phyloP scores from a whole-genome alignment of 1,140 invertebrate genomes.

The Berghia stephanieae region DNA sequence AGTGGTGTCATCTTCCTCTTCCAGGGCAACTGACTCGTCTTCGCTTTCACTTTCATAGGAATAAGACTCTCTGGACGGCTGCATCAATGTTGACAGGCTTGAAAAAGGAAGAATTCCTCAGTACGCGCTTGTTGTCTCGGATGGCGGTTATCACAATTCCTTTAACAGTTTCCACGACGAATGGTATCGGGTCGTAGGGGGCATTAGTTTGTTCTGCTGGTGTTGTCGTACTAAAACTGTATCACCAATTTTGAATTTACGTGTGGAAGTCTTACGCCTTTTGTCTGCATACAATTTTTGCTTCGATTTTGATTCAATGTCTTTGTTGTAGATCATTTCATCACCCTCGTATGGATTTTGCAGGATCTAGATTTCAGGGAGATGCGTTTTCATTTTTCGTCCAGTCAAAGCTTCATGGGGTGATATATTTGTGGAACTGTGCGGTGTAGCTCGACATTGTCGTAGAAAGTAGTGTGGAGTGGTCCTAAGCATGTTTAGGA shows the following conservation, averaged over 20 bases:
- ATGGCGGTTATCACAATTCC: slow-evolving; percentile 39
- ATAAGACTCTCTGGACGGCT: no score
- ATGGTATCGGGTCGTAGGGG: slow-evolving; percentile 33
- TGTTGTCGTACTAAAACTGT: slow-evolving; percentile 37
- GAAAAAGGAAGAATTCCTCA: slow-evolving; percentile 38
- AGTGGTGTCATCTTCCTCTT: no score
- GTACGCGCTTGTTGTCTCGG: slow-evolving; percentile 13
- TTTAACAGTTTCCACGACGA: slow-evolving; percentile 18
- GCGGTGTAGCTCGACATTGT: slow-evolving; percentile 40
- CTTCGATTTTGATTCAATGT: neutral
- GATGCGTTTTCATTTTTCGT: slow-evolving; percentile 34
- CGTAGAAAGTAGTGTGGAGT: no score
- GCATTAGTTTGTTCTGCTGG: slow-evolving; percentile 31
- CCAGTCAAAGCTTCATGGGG: slow-evolving; percentile 35
- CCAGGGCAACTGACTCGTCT: no score
- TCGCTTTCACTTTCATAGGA: no score
- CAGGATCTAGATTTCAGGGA: slow-evolving; percentile 19
- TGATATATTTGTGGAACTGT: slow-evolving; percentile 27
- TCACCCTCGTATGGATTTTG: no score
- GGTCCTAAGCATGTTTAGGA: no score
- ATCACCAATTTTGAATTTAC: slow-evolving; percentile 22
- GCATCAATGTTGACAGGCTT: no score
- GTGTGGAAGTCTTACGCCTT: neutral
- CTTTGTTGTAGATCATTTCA: no score
- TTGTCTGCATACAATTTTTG: slow-evolving; percentile 25